These are phyloP conservation scores for Hyalella azteca DNA, from an alignment of 2,888 invertebrate genomes.

Conservation along the genomic window DNA sequence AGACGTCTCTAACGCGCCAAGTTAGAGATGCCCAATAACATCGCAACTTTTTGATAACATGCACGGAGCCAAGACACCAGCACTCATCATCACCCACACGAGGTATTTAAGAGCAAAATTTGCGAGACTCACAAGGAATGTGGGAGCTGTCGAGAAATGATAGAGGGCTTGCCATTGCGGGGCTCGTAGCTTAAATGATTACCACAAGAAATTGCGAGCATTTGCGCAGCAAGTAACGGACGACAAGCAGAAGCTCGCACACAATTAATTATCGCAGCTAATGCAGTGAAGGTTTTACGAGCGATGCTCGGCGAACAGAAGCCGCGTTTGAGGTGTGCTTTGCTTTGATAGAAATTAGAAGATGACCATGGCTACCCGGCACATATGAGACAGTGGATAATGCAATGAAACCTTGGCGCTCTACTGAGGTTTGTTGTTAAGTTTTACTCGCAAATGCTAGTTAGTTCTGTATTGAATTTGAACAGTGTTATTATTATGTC, in stretches of 20 bases:
- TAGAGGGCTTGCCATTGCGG: conserved; percentile 21
- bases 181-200: conserved; percentile 16
- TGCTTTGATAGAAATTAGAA: too few relatives aligned
- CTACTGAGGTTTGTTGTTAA: too few relatives aligned
- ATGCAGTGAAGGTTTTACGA: not conserved
- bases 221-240: conserved; percentile 7
- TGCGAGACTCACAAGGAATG: conserved; percentile 16
- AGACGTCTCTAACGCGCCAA: too few relatives aligned
- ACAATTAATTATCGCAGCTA: not conserved
- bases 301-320: not conserved
- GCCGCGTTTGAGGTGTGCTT: too few relatives aligned
- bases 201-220: not conserved
- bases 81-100: not conserved
- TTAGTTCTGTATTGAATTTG: too few relatives aligned
- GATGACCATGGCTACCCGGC: too few relatives aligned
- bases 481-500: too few relatives aligned
- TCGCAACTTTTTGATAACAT: not conserved
- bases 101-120: conserved; percentile 20
- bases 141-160: conserved; percentile 13
- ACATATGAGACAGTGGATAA: too few relatives aligned
- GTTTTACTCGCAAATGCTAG: too few relatives aligned
- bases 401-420: too few relatives aligned
- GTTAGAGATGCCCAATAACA: too few relatives aligned
- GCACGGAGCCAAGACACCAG: not conserved
- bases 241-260: not conserved